A percentile compares a stretch with the other conserved stretches of the same genome.
Conservation (phyloP, 2,797 vertebrate genomes). For the Anguilla pacifica region DNA sequence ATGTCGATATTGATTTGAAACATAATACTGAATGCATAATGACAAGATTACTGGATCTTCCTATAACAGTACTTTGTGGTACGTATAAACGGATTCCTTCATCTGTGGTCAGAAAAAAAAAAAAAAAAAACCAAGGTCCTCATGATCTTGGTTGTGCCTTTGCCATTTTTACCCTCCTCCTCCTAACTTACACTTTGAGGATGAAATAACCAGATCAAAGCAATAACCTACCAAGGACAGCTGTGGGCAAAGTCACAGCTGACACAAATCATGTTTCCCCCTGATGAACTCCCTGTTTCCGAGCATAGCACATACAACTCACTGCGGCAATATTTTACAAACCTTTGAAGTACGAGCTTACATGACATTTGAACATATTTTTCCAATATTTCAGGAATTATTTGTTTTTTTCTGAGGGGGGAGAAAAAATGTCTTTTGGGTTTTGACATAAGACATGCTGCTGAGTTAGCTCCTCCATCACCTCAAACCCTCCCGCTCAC, state of each 20-base stretch:
- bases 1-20: neutral
- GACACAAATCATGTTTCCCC: conserved; percentile 68
- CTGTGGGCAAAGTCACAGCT: conserved; percentile 64
- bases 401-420: neutral
- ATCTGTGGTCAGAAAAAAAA: conserved; percentile 47
- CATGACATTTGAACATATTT: conserved; percentile 33
- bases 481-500: neutral
- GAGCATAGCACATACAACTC: conserved; percentile 56
- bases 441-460: conserved; percentile 20
- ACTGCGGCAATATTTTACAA: conserved; percentile 51
- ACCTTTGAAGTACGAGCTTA: conserved; percentile 28
- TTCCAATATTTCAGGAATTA: conserved; percentile 9
- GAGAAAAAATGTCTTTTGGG: conserved; percentile 15
- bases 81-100: conserved; percentile 30
- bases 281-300: conserved; percentile 55
- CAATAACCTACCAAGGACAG: conserved; percentile 62
- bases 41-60: neutral
- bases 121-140: conserved; percentile 15
- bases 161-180: conserved; percentile 57
- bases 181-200: conserved; percentile 63
- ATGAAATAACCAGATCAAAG: conserved; percentile 71
- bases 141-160: conserved; percentile 53
- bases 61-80: conserved; percentile 16
- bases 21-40: neutral
- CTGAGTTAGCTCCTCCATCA: neutral